A percentile compares a stretch with the other conserved stretches of the same genome.
Evolutionary conservation across 2,797 vertebrate species (phyloP).

Genomic region (Cyclura pinguis): DNA sequence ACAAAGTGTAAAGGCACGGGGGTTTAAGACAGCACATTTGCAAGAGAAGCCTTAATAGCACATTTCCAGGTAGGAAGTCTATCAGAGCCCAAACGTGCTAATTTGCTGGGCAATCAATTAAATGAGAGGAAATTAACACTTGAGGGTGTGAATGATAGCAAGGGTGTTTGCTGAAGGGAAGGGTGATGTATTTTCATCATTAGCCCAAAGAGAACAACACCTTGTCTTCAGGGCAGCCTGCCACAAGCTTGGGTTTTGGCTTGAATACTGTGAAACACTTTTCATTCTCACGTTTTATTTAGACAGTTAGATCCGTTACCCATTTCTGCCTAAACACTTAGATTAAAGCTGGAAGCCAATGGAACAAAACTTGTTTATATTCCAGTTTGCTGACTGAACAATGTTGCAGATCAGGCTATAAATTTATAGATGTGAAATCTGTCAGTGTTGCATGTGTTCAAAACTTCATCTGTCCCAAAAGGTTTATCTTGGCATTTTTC

Average conservation of each 20-base stretch:
- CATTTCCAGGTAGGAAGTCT: not conserved
- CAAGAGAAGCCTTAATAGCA: not conserved
- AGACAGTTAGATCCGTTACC: not conserved
- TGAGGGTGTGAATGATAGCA: fast-evolving
- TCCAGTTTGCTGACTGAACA: not conserved
- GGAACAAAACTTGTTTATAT: not conserved
- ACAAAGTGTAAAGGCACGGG: not conserved
- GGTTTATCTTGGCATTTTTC: not conserved
- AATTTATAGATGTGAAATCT: slow-evolving; percentile 17
- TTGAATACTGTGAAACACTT: slow-evolving; percentile 11
- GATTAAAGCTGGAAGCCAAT: not conserved
- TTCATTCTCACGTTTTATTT: slow-evolving; percentile 9
- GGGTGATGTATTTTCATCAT: not conserved
- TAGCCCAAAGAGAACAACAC: not conserved
- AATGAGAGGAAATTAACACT: slow-evolving; percentile 13
- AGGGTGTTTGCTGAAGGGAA: not conserved
- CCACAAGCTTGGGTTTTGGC: not conserved
- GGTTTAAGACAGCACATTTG: not conserved
- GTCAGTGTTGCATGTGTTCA: slow-evolving; percentile 18
- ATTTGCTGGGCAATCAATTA: not conserved
- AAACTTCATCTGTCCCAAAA: not conserved
- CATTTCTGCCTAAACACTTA: not conserved
- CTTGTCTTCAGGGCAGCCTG: not conserved
- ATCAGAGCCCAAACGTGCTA: not conserved
- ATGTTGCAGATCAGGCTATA: not conserved